phyloP scores from a whole-genome alignment of 1,140 invertebrate species.

The Zaprionus camerounensis region DNA sequence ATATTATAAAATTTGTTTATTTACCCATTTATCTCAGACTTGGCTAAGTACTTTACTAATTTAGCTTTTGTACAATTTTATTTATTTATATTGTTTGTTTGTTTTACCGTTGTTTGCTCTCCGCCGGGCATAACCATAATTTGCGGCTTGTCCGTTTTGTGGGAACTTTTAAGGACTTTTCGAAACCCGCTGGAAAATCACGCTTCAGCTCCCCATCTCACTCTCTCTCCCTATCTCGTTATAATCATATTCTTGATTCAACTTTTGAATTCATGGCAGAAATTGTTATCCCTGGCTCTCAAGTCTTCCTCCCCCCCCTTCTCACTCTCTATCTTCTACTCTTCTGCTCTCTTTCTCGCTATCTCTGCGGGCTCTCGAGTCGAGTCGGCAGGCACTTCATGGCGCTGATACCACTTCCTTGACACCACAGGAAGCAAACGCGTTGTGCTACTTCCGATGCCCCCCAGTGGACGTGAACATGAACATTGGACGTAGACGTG shows the following conservation, averaged over 20 bases:
- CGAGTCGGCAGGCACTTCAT: constrained; percentile 37
- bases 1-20: neutral
- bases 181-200: neutral
- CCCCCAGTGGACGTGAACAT: constrained; percentile 17
- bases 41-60: constrained; percentile 1
- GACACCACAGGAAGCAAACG: constrained; percentile 68
- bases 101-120: neutral
- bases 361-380: constrained; percentile 10
- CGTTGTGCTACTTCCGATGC: constrained; percentile 70
- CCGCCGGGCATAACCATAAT: constrained; percentile 4
- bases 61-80: constrained; percentile 5
- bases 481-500: neutral
- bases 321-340: neutral
- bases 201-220: neutral
- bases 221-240: neutral
- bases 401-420: constrained; percentile 60
- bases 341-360: neutral
- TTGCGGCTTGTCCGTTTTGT: constrained; percentile 14
- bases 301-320: neutral
- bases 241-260: constrained; percentile 8
- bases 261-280: constrained; percentile 25
- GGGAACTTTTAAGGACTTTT: neutral
- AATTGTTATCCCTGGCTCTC: constrained; percentile 12
- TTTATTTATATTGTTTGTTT: constrained; percentile 11
- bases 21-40: neutral